Evolutionary conservation across 1,140 invertebrate species (phyloP), one percentile per base, ranked within the genome.

Genomic region (Callitettix versicolor): DNA sequence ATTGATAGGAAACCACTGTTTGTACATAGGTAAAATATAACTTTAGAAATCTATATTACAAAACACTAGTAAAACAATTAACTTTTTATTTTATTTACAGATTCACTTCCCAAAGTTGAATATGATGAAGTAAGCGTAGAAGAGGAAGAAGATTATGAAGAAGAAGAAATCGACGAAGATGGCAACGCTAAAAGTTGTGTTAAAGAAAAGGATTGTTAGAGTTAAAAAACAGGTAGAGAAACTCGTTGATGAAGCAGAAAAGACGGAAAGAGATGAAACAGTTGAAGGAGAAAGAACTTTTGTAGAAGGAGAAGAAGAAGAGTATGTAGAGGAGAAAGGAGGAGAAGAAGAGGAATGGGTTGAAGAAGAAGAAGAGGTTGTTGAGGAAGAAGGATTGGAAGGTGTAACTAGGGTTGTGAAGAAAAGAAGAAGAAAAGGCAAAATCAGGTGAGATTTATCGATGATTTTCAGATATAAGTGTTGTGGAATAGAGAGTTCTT

Each of bases 91-190:
- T 46, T 46, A 5, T 22, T 12, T 14, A 46, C 17, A 22, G 43
- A 22, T 9, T 5, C 12, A 18, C 17, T 46, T 3, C 18, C 40
- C 43, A 20, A 41, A 41, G 18, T 22, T 21, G 43, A 46, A 20
- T 20, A 12, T 14, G 12, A 22, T 9, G 43, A 46, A 14, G 22
- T 5, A 17, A 20, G 12, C 20, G 43, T 21, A 46, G 43, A 46
- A 46, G 21, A 20, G 5, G 43, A 46, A 20, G 43, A 46, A 14
- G 43, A 46, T 4, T 46, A 46, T 46, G 43, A 46, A 20, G 43
- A 46, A 46, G 43, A 46, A 46, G 43, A 6, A 46, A 14, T 3
- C 2, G 43, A 46, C 20, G 43, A 46, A 21, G 22, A 21, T 9
- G 43, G 43, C 12, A 22, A 46, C 12, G 20, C n/a, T 3, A n/a